These are phyloP conservation scores for Pseudomyrmex pallidus DNA, from an alignment of 1,140 invertebrate species.

Conservation along the genomic window DNA sequence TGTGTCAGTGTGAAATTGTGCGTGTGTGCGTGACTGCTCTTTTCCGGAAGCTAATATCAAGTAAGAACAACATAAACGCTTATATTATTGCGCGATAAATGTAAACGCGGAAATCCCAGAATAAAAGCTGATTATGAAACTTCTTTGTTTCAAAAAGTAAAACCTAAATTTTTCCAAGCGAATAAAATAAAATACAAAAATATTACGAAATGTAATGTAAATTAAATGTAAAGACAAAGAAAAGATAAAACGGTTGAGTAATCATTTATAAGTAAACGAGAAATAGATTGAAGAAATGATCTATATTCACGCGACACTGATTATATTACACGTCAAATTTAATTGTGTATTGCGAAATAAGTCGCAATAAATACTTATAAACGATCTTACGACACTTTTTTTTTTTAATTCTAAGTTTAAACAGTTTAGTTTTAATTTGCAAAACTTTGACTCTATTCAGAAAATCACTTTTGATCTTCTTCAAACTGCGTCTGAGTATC, in stretches of 20 bases:
- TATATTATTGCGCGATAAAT: constrained; percentile 26
- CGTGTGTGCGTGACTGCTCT: background rate
- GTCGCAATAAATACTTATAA: too few relatives aligned
- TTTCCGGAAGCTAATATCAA: constrained; percentile 50
- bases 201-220: background rate
- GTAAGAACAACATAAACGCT: constrained; percentile 8
- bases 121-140: background rate
- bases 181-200: background rate
- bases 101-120: background rate
- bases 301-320: background rate
- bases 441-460: too few relatives aligned
- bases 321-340: background rate
- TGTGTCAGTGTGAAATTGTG: constrained; percentile 20
- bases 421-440: too few relatives aligned
- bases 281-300: background rate
- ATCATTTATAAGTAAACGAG: background rate
- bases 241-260: background rate
- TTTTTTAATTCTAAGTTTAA: too few relatives aligned
- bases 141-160: too few relatives aligned
- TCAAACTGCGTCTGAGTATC: too few relatives aligned
- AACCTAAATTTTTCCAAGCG: too few relatives aligned
- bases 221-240: background rate
- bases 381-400: too few relatives aligned
- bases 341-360: too few relatives aligned
- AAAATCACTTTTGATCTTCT: too few relatives aligned